Evolutionary conservation across 2,888 invertebrate species (phyloP), one percentile per base, ranked within the genome.

Genomic region (Melitaea athalia): DNA sequence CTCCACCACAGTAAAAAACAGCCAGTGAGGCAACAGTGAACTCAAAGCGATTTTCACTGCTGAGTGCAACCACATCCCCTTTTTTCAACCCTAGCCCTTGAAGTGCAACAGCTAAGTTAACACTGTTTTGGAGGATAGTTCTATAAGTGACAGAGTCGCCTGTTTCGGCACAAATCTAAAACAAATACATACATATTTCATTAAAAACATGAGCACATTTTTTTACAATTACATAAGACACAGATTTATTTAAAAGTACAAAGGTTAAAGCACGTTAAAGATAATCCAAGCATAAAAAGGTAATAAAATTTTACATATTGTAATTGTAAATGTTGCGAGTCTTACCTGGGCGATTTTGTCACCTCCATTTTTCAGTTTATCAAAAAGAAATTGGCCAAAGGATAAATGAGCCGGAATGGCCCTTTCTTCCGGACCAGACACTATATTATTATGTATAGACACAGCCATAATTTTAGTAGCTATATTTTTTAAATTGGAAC

Each of bases 41-140:
- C 76, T 95, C 95, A 75, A 94, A 85, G 68, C 94, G 87, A 79
- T 95, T 95, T 79, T 95, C 95, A 80, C 94, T 94, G 74, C 94
- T 94, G 17, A 95, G 84, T 0, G 94, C 93, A 5, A 95, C 89
- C 38, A 93, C 85, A 80, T 95, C 95, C 17, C 94, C 93, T 63
- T 90, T 87, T 68, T 83, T 88, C 38, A 95, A 77, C 8, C 94
- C 94, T 65, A 92, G 75, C 33, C 86, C 85, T 71, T 84, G 85
- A 6, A 95, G 82, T 74, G 92, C 92, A 63, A 88, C 87, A 5
- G 95, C 94, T 31, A 95, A 77, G 77, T 93, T 92, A 0, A 93
- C 92, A 82, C 94, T 94, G 45, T 86, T 84, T 75, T 94, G 93
- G n/a, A 95, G 81, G 72, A 95, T 90, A 63, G 93, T 78, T 59